Percentiles rank a stretch among this genome's conserved stretches.
Conservation (phyloP, 2,888 invertebrate species). For the Platycheirus albimanus region DNA sequence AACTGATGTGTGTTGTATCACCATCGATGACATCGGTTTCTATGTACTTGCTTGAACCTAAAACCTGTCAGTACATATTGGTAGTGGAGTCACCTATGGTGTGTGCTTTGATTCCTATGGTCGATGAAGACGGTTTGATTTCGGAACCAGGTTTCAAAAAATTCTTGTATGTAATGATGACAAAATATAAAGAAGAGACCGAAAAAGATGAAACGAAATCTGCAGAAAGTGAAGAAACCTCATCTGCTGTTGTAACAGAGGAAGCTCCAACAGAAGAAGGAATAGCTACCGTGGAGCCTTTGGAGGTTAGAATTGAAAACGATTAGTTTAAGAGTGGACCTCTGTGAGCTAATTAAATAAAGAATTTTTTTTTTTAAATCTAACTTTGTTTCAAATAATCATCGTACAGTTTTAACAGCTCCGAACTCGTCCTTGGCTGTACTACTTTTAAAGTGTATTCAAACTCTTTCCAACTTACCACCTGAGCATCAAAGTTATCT, state of each 20-base stretch:
- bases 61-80: constrained; percentile 95
- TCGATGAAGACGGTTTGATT: constrained; percentile 91
- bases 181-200: constrained; percentile 7
- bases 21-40: constrained; percentile 89
- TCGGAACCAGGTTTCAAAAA: constrained; percentile 76
- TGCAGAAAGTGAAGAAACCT: not conserved
- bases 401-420: constrained; percentile 89
- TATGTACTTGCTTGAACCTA: constrained; percentile 94
- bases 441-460: constrained; percentile 87
- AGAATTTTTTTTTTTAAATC: constrained; percentile 16
- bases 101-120: constrained; percentile 91
- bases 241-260: constrained; percentile 29
- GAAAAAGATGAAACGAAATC: not conserved
- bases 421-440: constrained; percentile 89
- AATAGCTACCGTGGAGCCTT: constrained; percentile 31
- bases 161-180: constrained; percentile 2
- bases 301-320: constrained; percentile 43
- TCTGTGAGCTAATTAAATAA: constrained; percentile 9
- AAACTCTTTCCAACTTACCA: constrained; percentile 89
- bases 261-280: constrained; percentile 27
- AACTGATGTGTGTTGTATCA: constrained; percentile 88
- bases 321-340: constrained; percentile 4
- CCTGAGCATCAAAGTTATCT: constrained; percentile 86
- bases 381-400: constrained; percentile 75
- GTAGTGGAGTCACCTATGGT: constrained; percentile 97